A percentile compares a stretch with the other conserved stretches of the same genome.
Evolutionary conservation across 2,797 vertebrate species (phyloP).

Genomic region (Hydrophis major): DNA sequence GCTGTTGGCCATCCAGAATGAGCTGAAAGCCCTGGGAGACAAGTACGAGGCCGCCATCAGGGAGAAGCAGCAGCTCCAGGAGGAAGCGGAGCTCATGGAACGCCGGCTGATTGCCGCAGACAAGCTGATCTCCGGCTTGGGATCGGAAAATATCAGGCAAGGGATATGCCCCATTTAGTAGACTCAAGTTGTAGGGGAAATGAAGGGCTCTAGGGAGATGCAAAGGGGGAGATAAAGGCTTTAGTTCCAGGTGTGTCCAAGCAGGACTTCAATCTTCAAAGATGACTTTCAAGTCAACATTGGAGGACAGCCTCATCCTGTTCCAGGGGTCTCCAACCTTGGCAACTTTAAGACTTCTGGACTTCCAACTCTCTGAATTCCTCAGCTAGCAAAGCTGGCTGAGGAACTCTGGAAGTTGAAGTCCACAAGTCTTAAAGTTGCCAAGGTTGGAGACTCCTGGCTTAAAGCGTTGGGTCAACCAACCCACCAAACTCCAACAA

Average conservation of each 20-base stretch:
- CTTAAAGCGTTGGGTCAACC: too few relatives aligned
- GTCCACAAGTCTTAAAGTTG: too few relatives aligned
- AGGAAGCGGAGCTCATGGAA: constrained; percentile 93
- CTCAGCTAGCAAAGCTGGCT: too few relatives aligned
- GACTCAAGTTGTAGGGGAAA: not conserved
- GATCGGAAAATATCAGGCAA: constrained; percentile 91
- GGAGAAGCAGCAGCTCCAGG: constrained; percentile 86
- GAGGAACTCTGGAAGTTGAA: too few relatives aligned
- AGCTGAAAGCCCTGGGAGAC: constrained; percentile 80
- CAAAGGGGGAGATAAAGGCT: not conserved
- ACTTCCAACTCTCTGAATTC: too few relatives aligned
- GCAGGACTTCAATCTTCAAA: not conserved
- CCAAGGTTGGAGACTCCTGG: too few relatives aligned
- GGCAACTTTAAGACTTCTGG: too few relatives aligned
- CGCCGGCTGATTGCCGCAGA: constrained; percentile 88
- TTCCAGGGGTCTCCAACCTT: too few relatives aligned
- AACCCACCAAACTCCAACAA: too few relatives aligned
- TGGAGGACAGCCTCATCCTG: not conserved
- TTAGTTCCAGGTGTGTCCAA: not conserved
- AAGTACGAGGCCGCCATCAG: constrained; percentile 83
- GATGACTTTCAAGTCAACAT: not conserved
- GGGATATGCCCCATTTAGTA: not conserved
- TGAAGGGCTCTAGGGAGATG: not conserved
- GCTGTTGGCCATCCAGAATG: constrained; percentile 78
- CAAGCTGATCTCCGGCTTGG: constrained; percentile 92